Percentiles rank a stretch among this genome's conserved stretches.
These are phyloP conservation scores for Phrynocephalus forsythii DNA, from an alignment of 2,797 vertebrate genomes.

Conservation along the genomic window DNA sequence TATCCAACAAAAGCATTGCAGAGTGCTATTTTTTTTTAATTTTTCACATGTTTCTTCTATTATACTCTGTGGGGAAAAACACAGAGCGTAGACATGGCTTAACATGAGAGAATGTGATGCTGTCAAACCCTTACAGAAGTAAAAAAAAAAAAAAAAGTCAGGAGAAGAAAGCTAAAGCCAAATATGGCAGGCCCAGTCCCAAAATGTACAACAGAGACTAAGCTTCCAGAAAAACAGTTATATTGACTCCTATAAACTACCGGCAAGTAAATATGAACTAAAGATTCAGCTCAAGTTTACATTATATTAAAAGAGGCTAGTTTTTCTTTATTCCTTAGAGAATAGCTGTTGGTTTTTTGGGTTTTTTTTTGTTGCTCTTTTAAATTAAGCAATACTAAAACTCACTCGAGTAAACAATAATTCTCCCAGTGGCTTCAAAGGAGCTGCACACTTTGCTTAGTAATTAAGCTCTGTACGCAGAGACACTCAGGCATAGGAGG, in stretches of 20 bases:
- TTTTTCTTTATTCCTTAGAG: not conserved
- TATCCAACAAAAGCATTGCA: too few species aligned
- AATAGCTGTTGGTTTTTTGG: not conserved
- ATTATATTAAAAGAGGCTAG: not conserved
- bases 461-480: too few species aligned
- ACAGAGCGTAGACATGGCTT: not conserved
- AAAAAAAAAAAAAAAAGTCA: not conserved
- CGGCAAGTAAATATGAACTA: not conserved
- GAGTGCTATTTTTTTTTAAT: too few species aligned
- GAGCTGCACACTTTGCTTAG: too few species aligned
- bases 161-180: not conserved
- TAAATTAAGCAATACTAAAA: not conserved
- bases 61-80: too few species aligned
- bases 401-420: not conserved
- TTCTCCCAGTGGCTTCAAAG: too few species aligned
- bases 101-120: not conserved
- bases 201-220: not conserved
- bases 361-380: too few species aligned
- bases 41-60: too few species aligned
- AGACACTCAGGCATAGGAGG: too few species aligned
- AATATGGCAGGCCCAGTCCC: too few species aligned
- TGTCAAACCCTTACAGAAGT: not conserved
- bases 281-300: slow-evolving; percentile 1
- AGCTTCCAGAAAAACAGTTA: not conserved
- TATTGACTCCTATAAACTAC: not conserved